A percentile compares a stretch with the other conserved stretches of the same genome.
Evolutionary conservation across 2,888 invertebrate species (phyloP).

Genomic region (Ornithoptera alexandrae): DNA sequence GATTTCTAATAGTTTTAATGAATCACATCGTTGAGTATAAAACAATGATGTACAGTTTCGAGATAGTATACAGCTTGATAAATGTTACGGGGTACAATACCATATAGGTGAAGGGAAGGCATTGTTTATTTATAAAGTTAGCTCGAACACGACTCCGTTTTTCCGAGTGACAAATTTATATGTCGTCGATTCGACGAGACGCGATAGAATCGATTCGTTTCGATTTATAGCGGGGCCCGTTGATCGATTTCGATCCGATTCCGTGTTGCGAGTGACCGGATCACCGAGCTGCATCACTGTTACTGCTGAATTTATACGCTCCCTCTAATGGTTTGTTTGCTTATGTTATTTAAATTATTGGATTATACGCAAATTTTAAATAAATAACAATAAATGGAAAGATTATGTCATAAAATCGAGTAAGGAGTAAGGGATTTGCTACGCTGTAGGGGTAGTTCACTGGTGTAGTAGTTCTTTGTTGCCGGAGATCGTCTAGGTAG

Average conservation of each 20-base stretch:
- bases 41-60: conserved; percentile 37
- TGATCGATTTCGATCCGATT: conserved; percentile 72
- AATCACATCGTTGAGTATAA: conserved; percentile 43
- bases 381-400: too few relatives aligned
- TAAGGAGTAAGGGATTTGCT: too few relatives aligned
- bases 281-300: conserved; percentile 30
- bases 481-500: too few relatives aligned
- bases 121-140: conserved; percentile 78
- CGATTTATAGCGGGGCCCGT: conserved; percentile 70
- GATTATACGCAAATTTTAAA: neutral
- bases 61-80: conserved; percentile 59
- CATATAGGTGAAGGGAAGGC: conserved; percentile 58
- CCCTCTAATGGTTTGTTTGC: conserved; percentile 25
- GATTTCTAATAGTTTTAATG: too few relatives aligned
- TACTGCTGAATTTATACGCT: conserved; percentile 30
- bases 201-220: conserved; percentile 73
- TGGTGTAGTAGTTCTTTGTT: too few relatives aligned
- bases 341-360: conserved; percentile 22
- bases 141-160: conserved; percentile 53
- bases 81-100: conserved; percentile 66
- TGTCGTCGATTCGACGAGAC: conserved; percentile 68
- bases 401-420: too few relatives aligned
- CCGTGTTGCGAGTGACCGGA: conserved; percentile 58
- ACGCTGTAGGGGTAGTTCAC: too few relatives aligned
- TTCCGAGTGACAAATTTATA: conserved; percentile 78